Evolutionary conservation across 2,113 vertebrate species (phyloP), one percentile per base, ranked within the genome.

Genomic region (Antennarius striatus): DNA sequence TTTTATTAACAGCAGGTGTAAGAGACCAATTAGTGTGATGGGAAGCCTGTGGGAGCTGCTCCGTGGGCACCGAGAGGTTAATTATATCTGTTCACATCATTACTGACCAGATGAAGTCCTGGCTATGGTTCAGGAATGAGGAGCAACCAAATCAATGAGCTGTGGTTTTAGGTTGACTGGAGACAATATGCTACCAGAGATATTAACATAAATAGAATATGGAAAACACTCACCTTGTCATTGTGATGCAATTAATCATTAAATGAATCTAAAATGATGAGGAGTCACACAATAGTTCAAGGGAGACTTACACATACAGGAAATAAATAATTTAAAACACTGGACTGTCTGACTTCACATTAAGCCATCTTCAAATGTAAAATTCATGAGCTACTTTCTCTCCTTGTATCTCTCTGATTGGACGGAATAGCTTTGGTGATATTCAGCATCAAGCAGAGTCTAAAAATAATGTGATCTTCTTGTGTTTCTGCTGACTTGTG

Each of bases 401-500:
- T 16, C 48, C 7, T 39, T 30, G 11, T 30, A 4, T 63, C 13
- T 50, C 43, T 48, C 15, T 54, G 47, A 52, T 36, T 61, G 4
- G 52, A 4, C 13, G 6, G 40, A 45, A 30, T 6, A 7, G 16
- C 48, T 50, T 50, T 16, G 16, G 8, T 16, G 39, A 40, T 40
- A 40, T 10, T 40, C 8, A 71, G 22, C 22, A 22, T 22, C 22
- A 22, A 22, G 22, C 22, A 22, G 22, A 22, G 22, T 22, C 61
- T 77, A 85, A 87, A 81, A 87, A 84, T 82, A 86, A 79, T 63
- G 48, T 16, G 57, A n/a, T 65, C 73, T 85, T 73, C 15, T 29
- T 43, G 67, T 71, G 73, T 69, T 76, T 63, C 52, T 68, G 77
- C 75, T 79, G 81, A 83, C 68, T 69, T 43, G 54, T 42, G 56